Evolutionary conservation across 2,888 invertebrate species (phyloP).

Genomic region (Pheosia tremula): DNA sequence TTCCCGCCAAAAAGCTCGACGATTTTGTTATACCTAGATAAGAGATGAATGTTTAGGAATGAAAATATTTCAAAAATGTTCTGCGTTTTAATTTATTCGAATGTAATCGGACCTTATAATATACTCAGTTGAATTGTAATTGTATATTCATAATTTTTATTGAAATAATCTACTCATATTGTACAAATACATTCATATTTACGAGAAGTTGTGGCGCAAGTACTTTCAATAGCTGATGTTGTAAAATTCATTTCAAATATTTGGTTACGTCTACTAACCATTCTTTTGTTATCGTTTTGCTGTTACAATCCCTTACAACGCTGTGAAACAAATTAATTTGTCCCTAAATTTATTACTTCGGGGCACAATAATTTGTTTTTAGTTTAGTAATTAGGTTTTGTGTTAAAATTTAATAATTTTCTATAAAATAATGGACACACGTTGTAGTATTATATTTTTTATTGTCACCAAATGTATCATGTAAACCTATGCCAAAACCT

Average conservation of each 20-base stretch:
- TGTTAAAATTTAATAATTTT: not conserved
- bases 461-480: not conserved
- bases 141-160: no score
- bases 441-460: not conserved
- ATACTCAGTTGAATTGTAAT: no score
- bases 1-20: no score
- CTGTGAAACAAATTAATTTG: constrained; percentile 5
- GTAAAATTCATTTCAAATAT: not conserved
- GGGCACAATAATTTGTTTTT: not conserved
- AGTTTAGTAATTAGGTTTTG: not conserved
- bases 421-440: not conserved
- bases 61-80: no score
- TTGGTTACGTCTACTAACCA: constrained; percentile 3
- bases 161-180: no score
- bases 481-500: not conserved
- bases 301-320: not conserved
- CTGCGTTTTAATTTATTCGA: no score
- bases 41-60: no score
- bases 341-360: not conserved
- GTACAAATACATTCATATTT: no score
- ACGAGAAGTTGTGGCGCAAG: no score
- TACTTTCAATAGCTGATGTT: not conserved
- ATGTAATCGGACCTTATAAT: no score
- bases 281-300: not conserved
- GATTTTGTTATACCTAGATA: no score